These are phyloP conservation scores for Diogma glabrata DNA, from an alignment of 2,888 invertebrate genomes.

Conservation along the genomic window DNA sequence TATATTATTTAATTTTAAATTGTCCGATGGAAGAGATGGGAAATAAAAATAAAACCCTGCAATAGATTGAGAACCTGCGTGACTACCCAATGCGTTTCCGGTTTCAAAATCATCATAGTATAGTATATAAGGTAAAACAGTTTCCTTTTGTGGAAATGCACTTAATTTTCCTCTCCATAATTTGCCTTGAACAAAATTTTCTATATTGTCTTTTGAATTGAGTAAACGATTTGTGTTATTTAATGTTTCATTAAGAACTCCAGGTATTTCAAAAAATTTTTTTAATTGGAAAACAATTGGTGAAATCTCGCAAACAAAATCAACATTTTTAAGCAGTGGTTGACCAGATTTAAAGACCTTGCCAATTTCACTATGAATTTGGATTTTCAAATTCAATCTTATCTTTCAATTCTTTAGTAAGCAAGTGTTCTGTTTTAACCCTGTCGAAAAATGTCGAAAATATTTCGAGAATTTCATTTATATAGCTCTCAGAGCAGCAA, in stretches of 20 bases:
- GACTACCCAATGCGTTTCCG: neutral
- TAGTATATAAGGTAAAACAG: neutral
- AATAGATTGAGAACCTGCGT: neutral
- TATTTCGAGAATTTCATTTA: no score
- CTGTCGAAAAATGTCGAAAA: no score
- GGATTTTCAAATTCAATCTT: no score
- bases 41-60: conserved; percentile 3
- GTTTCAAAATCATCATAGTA: no score
- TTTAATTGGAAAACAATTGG: neutral
- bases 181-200: no score
- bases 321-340: neutral
- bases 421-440: no score
- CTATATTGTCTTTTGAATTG: neutral
- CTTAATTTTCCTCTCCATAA: neutral
- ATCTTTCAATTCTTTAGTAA: no score
- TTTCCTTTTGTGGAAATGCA: neutral
- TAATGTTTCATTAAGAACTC: neutral
- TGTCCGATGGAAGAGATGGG: neutral
- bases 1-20: neutral
- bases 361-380: no score
- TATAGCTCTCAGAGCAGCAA: no score
- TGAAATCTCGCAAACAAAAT: neutral
- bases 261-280: neutral
- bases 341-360: neutral
- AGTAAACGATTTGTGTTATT: neutral